phyloP scores from a whole-genome alignment of 2,113 vertebrate species.

The Chunga burmeisteri region DNA sequence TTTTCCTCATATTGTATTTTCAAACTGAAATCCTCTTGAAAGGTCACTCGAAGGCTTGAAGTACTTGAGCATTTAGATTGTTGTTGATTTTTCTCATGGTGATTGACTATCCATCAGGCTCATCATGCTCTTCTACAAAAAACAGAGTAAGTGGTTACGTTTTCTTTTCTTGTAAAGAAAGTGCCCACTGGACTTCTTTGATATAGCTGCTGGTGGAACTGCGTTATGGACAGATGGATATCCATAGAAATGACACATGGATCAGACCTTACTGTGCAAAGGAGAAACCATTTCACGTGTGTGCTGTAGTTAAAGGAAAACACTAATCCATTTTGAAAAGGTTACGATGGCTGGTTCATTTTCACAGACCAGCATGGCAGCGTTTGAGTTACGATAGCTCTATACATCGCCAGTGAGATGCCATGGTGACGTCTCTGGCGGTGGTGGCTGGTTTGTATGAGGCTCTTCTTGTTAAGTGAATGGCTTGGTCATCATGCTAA shows the following conservation, averaged over 20 bases:
- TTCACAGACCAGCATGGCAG: background rate
- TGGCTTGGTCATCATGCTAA: background rate
- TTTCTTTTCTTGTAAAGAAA: background rate
- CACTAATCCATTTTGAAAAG: fast-evolving
- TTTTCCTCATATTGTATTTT: constrained; percentile 22
- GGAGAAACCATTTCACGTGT: background rate
- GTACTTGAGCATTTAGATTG: background rate
- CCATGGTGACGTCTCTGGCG: background rate
- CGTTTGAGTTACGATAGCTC: fast-evolving
- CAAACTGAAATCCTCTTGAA: background rate
- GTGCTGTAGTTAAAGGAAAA: background rate
- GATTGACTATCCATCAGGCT: background rate
- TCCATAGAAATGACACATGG: background rate
- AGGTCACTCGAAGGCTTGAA: constrained; percentile 34
- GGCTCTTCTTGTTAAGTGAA: background rate
- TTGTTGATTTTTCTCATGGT: background rate
- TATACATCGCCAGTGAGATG: background rate
- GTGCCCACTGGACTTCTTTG: background rate
- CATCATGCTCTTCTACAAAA: background rate
- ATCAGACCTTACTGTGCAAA: background rate
- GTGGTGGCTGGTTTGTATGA: background rate
- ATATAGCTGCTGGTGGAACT: background rate
- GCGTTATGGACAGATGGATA: background rate
- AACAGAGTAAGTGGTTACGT: background rate
- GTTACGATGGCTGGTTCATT: background rate